Conservation (phyloP, 2,888 invertebrate genomes). For the Pollenia labialis region DNA sequence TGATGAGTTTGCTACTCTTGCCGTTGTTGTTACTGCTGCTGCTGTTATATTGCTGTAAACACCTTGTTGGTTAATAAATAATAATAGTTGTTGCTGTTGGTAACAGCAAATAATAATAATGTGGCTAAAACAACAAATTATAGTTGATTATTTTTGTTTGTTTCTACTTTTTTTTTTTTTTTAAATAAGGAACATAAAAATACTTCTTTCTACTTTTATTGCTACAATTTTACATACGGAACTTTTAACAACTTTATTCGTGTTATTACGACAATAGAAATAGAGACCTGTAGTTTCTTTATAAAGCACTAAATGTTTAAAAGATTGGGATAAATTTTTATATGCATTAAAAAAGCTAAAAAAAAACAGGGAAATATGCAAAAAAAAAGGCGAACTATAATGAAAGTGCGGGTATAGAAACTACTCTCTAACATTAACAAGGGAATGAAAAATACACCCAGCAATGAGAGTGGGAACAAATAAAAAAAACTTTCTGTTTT, state of each 20-base stretch:
- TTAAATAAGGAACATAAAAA: neutral
- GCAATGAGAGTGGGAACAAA: too few relatives aligned
- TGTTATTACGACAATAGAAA: neutral
- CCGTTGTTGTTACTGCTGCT: slow-evolving; percentile 10
- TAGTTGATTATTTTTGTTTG: slow-evolving; percentile 20
- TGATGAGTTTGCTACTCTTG: neutral
- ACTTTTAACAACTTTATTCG: slow-evolving; percentile 10
- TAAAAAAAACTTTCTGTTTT: too few relatives aligned
- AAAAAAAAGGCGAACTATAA: too few relatives aligned
- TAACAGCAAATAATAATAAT: slow-evolving; percentile 36
- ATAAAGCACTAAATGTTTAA: neutral
- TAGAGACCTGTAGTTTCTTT: neutral
- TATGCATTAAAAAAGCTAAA: too few relatives aligned
- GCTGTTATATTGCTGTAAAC: slow-evolving; percentile 59
- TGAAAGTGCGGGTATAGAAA: too few relatives aligned
- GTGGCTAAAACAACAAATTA: slow-evolving; percentile 36
- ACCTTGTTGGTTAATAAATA: slow-evolving; percentile 65
- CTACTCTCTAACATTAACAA: too few relatives aligned
- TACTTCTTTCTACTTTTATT: slow-evolving; percentile 4
- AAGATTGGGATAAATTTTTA: neutral
- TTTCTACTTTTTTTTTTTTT: neutral
- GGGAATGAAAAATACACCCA: too few relatives aligned
- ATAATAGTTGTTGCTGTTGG: slow-evolving; percentile 51
- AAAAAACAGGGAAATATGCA: too few relatives aligned
- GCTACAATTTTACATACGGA: slow-evolving; percentile 22